Evolutionary conservation across 2,113 vertebrate genomes (phyloP).

Genomic region (Pimephales promelas): DNA sequence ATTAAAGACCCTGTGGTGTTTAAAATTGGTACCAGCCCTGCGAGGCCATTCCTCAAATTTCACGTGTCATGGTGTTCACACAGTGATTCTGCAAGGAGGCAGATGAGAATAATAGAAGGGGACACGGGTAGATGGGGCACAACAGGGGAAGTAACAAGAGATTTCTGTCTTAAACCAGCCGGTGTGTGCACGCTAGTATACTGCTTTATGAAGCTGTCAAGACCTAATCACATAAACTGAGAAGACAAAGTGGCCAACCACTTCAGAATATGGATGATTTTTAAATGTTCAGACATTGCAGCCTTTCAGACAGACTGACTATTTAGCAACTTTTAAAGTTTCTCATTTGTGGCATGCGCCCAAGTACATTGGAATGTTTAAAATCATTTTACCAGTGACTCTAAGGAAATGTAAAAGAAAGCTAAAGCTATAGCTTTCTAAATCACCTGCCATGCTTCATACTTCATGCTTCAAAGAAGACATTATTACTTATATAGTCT

Average conservation of each 20-base stretch:
- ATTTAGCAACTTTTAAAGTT: conserved; percentile 12
- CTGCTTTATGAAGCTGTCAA: conserved; percentile 42
- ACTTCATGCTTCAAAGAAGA: neutral
- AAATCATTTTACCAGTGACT: conserved; percentile 15
- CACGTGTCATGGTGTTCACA: conserved; percentile 20
- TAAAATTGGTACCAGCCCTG: conserved; percentile 26
- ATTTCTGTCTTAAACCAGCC: conserved; percentile 21
- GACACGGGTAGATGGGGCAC: conserved; percentile 15
- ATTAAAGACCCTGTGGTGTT: conserved; percentile 7
- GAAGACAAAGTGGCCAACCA: conserved; percentile 30
- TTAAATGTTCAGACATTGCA: conserved; percentile 28
- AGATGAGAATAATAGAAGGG: conserved; percentile 47
- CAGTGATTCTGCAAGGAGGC: conserved; percentile 38
- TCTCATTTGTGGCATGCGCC: neutral
- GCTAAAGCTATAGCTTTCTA: neutral
- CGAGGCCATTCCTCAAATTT: conserved; percentile 27
- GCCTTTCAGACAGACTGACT: conserved; percentile 4
- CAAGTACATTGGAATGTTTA: conserved; percentile 9
- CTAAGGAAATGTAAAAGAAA: conserved; percentile 9
- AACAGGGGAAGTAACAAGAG: conserved; percentile 46
- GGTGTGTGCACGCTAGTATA: conserved; percentile 21
- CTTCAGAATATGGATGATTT: conserved; percentile 28
- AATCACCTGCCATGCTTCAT: conserved; percentile 8
- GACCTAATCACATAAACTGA: conserved; percentile 19
- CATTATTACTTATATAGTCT: neutral